Evolutionary conservation across 2,797 vertebrate genomes (phyloP).

Genomic region (Sebastes trivittatus): DNA sequence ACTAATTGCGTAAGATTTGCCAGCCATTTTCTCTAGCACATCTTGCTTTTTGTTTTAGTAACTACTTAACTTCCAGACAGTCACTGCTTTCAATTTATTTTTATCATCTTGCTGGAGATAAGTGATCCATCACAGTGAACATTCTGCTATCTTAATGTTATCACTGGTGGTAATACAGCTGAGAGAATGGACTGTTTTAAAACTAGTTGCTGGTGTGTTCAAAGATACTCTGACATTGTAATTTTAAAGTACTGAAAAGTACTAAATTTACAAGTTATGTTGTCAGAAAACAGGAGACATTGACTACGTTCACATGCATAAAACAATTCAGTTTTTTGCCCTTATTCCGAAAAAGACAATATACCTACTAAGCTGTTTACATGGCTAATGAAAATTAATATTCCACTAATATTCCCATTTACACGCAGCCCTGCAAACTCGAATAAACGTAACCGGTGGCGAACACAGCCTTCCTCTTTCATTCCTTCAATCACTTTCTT

Average conservation of each 20-base stretch:
- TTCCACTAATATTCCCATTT: no score
- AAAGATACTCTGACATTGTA: not conserved
- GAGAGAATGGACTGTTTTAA: not conserved
- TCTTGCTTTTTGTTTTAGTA: not conserved
- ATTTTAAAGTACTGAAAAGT: not conserved
- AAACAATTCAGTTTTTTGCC: no score
- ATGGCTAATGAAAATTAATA: no score
- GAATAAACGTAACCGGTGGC: no score
- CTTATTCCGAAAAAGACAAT: no score
- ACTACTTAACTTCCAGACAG: not conserved
- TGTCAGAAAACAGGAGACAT: not conserved
- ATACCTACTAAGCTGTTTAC: no score
- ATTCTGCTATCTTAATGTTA: not conserved
- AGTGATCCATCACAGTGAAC: constrained; percentile 5
- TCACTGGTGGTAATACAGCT: not conserved
- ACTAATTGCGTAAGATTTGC: not conserved
- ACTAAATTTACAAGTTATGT: not conserved
- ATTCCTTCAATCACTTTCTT: no score
- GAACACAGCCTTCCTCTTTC: no score
- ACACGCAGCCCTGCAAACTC: no score
- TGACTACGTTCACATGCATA: no score
- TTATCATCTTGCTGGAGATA: not conserved
- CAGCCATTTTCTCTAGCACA: not conserved
- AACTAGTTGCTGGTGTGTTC: not conserved
- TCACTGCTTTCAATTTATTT: not conserved